These are phyloP conservation scores for Invenusta paracnida DNA, from an alignment of 2,888 invertebrate genomes.

Conservation along the genomic window DNA sequence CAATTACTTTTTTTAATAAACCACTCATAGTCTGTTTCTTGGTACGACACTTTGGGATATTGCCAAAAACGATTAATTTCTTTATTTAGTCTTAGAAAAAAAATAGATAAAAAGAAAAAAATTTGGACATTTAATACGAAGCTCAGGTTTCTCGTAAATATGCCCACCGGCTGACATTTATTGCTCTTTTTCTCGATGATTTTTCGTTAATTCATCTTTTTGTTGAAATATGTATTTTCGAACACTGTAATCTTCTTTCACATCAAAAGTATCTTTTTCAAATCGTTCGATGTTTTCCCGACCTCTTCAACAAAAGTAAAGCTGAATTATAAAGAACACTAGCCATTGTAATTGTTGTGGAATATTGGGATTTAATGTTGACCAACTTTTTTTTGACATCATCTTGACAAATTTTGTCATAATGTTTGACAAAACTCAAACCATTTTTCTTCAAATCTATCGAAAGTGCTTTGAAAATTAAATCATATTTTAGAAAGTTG, in stretches of 20 bases:
- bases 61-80: slow-evolving; percentile 17
- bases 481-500: neutral
- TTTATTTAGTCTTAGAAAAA: neutral
- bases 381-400: neutral
- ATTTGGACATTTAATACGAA: neutral
- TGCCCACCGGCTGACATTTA: neutral
- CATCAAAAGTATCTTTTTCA: neutral
- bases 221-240: neutral
- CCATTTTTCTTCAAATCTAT: neutral
- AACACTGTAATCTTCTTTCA: neutral
- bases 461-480: neutral
- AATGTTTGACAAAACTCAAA: neutral
- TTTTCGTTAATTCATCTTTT: neutral
- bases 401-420: neutral
- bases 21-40: neutral
- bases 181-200: neutral
- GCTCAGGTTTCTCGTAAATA: neutral
- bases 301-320: slow-evolving; percentile 18
- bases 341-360: neutral
- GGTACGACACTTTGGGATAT: neutral
- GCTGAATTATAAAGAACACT: neutral
- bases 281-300: slow-evolving; percentile 23
- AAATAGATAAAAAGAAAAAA: neutral
- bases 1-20: neutral
- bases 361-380: neutral